phyloP scores from a whole-genome alignment of 2,797 vertebrate species.

The Sebastes matsubarae region DNA sequence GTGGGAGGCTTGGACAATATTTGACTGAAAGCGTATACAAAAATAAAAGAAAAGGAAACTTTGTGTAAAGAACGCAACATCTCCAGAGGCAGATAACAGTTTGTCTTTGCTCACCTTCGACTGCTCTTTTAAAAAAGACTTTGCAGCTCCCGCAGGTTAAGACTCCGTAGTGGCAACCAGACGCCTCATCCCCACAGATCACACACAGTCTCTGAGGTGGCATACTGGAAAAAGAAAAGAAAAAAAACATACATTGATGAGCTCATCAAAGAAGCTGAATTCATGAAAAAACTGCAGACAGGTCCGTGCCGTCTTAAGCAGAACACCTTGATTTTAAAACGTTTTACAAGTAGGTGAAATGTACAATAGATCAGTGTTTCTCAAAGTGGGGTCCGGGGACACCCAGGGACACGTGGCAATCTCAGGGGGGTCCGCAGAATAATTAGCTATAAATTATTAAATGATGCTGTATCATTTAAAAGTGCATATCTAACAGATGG shows the following conservation, averaged over 20 bases:
- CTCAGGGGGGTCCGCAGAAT: too few species aligned
- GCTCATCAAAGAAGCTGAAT: neutral
- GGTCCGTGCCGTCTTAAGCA: neutral
- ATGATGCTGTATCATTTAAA: too few species aligned
- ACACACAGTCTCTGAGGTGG: constrained; percentile 92
- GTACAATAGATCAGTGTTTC: neutral
- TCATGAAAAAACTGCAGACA: neutral
- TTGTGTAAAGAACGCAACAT: too few species aligned
- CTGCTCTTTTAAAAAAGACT: constrained; percentile 98
- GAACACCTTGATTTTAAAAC: neutral
- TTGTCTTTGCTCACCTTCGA: constrained; percentile 88
- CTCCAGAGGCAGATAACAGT: neutral
- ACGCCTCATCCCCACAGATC: constrained; percentile 97
- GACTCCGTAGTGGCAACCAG: constrained; percentile 97
- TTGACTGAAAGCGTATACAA: neutral
- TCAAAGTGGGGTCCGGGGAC: too few species aligned
- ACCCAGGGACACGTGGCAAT: too few species aligned
- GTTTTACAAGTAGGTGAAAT: neutral
- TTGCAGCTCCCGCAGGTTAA: constrained; percentile 98
- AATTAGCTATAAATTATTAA: too few species aligned
- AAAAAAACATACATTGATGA: neutral
- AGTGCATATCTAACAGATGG: too few species aligned
- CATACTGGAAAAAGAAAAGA: constrained; percentile 56
- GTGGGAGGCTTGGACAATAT: neutral
- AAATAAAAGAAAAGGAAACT: neutral